Percentiles rank a stretch among this genome's conserved stretches.
These are phyloP conservation scores for Rhipidura dahli DNA, from an alignment of 2,113 vertebrate species.

Conservation along the genomic window DNA sequence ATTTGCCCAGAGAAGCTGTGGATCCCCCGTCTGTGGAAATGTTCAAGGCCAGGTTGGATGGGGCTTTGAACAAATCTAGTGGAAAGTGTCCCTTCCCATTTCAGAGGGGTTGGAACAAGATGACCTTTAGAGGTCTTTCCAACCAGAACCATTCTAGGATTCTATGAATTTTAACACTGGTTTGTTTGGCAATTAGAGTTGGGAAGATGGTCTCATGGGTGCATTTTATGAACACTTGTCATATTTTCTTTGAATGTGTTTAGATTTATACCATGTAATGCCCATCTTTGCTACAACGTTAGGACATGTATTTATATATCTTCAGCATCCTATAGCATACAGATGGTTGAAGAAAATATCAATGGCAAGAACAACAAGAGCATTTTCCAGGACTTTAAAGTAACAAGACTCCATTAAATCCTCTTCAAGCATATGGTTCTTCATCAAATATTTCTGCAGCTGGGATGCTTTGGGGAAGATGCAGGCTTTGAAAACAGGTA, in stretches of 20 bases:
- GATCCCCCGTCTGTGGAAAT: background rate
- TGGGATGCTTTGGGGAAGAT: background rate
- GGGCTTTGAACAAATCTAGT: background rate
- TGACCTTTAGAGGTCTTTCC: background rate
- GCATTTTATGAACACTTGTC: background rate
- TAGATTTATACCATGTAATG: background rate
- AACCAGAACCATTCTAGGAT: background rate
- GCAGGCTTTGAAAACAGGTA: background rate
- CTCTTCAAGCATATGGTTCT: background rate
- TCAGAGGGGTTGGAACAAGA: rapidly evolving
- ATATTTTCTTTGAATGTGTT: background rate
- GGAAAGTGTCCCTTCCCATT: background rate
- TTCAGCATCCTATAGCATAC: background rate
- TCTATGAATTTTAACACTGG: background rate
- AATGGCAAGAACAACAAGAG: background rate
- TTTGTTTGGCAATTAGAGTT: background rate
- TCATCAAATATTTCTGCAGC: background rate
- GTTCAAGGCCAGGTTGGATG: background rate
- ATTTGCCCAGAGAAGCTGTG: background rate
- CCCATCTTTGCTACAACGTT: background rate
- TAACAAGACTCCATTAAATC: background rate
- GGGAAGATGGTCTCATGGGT: background rate
- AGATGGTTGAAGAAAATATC: background rate
- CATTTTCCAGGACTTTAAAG: slow-evolving; percentile 2
- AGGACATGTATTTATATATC: background rate